These are phyloP conservation scores for Andrena bicolor DNA, from an alignment of 2,888 invertebrate genomes.

Conservation along the genomic window DNA sequence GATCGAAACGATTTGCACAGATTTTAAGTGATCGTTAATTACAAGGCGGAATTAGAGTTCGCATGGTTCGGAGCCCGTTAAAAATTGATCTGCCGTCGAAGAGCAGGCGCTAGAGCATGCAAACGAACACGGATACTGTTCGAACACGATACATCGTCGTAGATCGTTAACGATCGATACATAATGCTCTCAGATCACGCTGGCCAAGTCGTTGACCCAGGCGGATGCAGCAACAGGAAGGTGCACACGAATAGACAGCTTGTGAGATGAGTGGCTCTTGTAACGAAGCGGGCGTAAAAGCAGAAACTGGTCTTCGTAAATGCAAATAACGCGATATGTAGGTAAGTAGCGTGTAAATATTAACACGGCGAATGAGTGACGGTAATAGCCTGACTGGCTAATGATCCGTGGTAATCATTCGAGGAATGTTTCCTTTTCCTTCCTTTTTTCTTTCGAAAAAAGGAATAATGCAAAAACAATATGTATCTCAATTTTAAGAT, in stretches of 20 bases:
- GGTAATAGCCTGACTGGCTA: background rate
- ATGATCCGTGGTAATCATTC: background rate
- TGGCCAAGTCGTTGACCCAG: slow-evolving; percentile 40
- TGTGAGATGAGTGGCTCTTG: background rate
- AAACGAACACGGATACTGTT: background rate
- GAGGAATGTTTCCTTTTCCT: background rate
- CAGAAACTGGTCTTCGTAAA: slow-evolving; percentile 18
- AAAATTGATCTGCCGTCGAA: slow-evolving; percentile 9
- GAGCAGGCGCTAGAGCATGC: background rate
- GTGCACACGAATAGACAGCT: background rate
- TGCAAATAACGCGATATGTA: slow-evolving; percentile 23
- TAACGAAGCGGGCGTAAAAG: slow-evolving; percentile 1
- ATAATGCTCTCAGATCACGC: slow-evolving; percentile 38
- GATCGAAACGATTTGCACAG: background rate
- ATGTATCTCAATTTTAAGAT: background rate
- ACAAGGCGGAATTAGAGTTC: background rate
- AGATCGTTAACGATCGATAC: slow-evolving; percentile 42
- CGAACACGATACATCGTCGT: background rate
- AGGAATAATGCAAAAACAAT: background rate
- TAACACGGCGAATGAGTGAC: background rate
- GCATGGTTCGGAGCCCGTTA: slow-evolving; percentile 1
- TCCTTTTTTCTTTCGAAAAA: background rate
- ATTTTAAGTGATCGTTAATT: background rate
- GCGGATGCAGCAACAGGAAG: background rate
- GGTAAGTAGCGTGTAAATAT: slow-evolving; percentile 40